Conservation (phyloP, 2,888 invertebrate genomes). For the Tigriopus californicus region DNA sequence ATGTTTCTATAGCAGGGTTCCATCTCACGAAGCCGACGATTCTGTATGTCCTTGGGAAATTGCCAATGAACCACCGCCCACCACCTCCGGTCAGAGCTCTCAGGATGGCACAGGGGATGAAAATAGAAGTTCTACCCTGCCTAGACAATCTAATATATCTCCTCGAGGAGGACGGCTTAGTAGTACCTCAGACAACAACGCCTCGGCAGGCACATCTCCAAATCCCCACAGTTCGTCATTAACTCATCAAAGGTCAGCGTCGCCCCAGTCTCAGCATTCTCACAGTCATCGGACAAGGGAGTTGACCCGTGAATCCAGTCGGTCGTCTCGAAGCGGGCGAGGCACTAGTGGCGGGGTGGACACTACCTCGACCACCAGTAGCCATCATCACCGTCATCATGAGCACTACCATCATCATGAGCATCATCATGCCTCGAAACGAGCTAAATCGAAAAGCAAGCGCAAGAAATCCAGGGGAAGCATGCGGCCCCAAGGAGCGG, state of each 20-base stretch:
- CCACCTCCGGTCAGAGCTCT: not conserved
- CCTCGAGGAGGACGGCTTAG: not conserved
- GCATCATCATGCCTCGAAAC: not conserved
- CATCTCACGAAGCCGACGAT: not conserved
- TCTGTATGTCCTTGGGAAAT: slow-evolving; percentile 41
- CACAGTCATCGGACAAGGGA: too few relatives aligned
- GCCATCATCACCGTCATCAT: not conserved
- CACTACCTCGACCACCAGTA: too few relatives aligned
- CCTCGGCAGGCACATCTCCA: not conserved
- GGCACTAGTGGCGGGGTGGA: too few relatives aligned
- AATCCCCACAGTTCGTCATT: too few relatives aligned
- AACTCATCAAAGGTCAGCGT: not conserved
- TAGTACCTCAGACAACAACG: not conserved
- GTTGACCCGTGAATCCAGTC: too few relatives aligned
- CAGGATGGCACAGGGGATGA: not conserved
- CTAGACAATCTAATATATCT: too few relatives aligned
- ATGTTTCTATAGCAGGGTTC: too few relatives aligned
- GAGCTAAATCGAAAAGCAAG: not conserved
- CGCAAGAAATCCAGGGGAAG: not conserved
- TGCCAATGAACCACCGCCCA: slow-evolving; percentile 12
- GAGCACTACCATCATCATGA: not conserved
- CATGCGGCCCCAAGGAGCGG: not conserved
- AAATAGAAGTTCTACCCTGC: too few relatives aligned
- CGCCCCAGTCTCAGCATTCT: not conserved
- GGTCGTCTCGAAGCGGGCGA: too few relatives aligned